These are phyloP conservation scores for Clarias macrocephalus DNA, from an alignment of 2,113 vertebrate species.

Conservation along the genomic window DNA sequence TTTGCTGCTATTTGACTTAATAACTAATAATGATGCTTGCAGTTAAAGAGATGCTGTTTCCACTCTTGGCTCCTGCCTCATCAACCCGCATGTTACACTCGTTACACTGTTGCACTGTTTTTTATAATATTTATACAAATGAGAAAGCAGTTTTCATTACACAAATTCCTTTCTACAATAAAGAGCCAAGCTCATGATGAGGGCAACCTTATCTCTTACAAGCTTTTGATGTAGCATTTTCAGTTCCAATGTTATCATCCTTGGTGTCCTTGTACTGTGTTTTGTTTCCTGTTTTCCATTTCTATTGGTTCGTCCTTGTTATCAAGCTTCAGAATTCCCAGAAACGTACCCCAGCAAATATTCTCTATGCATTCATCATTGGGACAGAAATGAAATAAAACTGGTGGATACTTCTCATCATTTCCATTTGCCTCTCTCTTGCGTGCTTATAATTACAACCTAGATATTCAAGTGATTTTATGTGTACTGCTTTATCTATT, in stretches of 20 bases:
- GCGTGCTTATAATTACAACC: neutral
- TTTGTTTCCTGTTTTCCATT: neutral
- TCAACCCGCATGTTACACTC: neutral
- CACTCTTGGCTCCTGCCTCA: neutral
- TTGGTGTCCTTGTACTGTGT: neutral
- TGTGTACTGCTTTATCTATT: neutral
- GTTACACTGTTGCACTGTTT: neutral
- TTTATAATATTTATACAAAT: neutral
- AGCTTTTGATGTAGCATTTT: neutral
- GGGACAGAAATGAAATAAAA: neutral
- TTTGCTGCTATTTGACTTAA: neutral
- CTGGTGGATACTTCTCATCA: neutral
- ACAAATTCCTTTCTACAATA: neutral
- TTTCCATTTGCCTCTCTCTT: neutral
- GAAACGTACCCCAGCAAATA: neutral
- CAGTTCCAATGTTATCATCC: neutral
- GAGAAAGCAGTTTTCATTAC: neutral
- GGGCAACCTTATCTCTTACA: neutral
- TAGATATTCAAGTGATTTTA: slow-evolving; percentile 3
- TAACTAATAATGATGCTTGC: neutral
- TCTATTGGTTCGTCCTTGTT: neutral
- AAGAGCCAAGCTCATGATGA: neutral
- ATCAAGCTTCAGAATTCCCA: neutral
- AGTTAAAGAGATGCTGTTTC: neutral
- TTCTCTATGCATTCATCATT: neutral